These are phyloP conservation scores for Perodicticus potto DNA, from an alignment of 2,797 vertebrate genomes.

Conservation along the genomic window DNA sequence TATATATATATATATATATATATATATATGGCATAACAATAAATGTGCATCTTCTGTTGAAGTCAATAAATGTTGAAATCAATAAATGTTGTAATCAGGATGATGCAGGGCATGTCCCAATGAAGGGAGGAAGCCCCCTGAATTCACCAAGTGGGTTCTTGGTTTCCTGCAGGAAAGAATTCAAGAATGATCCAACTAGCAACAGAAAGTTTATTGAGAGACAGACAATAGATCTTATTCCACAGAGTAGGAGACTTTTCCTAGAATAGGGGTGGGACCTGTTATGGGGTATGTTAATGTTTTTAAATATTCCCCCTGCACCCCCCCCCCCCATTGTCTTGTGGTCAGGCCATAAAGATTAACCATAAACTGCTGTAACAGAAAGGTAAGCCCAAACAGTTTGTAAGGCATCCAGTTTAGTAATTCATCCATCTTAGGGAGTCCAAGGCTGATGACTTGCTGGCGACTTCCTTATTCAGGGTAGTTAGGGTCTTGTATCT, in stretches of 20 bases:
- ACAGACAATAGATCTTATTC: neutral
- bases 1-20: too few relatives aligned
- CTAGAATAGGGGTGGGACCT: neutral
- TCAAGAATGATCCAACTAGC: neutral
- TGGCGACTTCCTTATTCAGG: neutral
- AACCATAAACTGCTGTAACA: neutral
- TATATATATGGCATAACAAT: neutral
- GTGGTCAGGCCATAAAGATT: neutral
- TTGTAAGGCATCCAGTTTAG: neutral
- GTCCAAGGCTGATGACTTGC: neutral
- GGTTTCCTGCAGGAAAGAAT: neutral
- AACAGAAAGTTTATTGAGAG: neutral
- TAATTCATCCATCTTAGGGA: neutral
- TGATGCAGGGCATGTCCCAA: neutral
- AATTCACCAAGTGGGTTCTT: neutral
- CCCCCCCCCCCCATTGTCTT: neutral
- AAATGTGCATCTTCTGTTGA: slow-evolving; percentile 11
- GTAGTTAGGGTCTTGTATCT: neutral
- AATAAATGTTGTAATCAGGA: slow-evolving; percentile 26
- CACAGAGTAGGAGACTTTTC: neutral
- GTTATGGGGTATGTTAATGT: neutral
- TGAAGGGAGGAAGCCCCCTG: neutral
- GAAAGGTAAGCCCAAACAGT: neutral
- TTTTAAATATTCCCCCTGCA: neutral
- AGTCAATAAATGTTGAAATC: slow-evolving; percentile 29